Evolutionary conservation across 23 tunicate species (phyloP), one percentile per base, ranked within the genome.

Genomic region (Ascidia mentula): DNA sequence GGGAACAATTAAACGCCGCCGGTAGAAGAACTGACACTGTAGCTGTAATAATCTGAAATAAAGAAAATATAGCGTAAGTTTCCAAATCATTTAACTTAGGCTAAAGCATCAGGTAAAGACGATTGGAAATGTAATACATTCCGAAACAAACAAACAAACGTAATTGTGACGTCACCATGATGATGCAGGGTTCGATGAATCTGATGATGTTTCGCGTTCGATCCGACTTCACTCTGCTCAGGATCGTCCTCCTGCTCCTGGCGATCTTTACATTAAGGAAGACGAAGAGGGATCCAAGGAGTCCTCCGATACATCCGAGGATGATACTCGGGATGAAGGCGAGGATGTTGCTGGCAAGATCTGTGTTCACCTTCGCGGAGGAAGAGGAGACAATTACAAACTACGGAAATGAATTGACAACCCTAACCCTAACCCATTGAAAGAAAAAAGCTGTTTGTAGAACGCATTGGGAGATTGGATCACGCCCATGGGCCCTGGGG

Each of bases 201-300:
- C 96, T 83, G 26, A 96, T 32, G 15, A 81, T 18, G 82, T 90
- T 96, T 71, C 80, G 84, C 20, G 38, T 59, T 0, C 37, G 32
- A 20, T 82, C 88, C 2, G 79, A 82, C 8, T 36, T 60, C 13
- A 85, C 71, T 45, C 71, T 72, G 37, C 97, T 96, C 70, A 91
- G 45, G 18, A 96, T 28, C 46, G 36, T 37, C 60, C 96, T 84
- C 31, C 96, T 46, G 28, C 75, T 32, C 40, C 95, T 45, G 20
- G 96, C 97, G 36, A 96, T 87, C 76, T 96, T 96, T 34, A 96
- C 26, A 76, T 96, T 96, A 42, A 87, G 38, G 76, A 96, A 96
- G 30, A 86, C 83, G 79, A 96, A 96, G 24, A 96, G 82, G 40
- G 90, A 87, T 59, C 99, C 99, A 33, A 96, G 80, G 26, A 81